Evolutionary conservation across 2,888 invertebrate genomes (phyloP).

Genomic region (Acronicta psi): DNA sequence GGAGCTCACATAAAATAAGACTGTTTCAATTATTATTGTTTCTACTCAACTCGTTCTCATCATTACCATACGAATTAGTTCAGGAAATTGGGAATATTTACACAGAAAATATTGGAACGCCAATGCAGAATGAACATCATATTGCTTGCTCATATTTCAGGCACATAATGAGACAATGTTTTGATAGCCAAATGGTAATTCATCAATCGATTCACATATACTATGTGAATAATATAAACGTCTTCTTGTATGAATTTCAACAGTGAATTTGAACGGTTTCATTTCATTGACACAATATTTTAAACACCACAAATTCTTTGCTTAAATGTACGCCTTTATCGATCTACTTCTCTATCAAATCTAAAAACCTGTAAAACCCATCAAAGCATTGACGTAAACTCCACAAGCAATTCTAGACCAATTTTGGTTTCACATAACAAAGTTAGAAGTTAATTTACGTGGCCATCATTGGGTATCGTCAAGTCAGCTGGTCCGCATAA

Average conservation of each 20-base stretch:
- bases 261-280: no score
- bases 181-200: constrained; percentile 1
- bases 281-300: no score
- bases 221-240: no score
- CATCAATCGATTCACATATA: no score
- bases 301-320: no score
- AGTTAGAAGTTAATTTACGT: constrained; percentile 3
- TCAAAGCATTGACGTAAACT: no score
- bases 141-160: constrained; percentile 14
- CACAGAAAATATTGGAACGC: constrained; percentile 38
- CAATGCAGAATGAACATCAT: constrained; percentile 19
- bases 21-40: constrained; percentile 56
- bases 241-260: no score
- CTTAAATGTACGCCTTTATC: no score
- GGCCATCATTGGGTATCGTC: constrained; percentile 24
- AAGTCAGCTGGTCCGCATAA: constrained; percentile 63
- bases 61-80: constrained; percentile 53
- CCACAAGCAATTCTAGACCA: no score
- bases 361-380: no score
- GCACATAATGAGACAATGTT: constrained; percentile 7
- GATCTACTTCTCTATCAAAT: no score
- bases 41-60: constrained; percentile 38
- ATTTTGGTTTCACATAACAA: not conserved
- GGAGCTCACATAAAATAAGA: constrained; percentile 45
- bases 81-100: constrained; percentile 36